Percentiles rank a stretch among this genome's conserved stretches.
These are phyloP conservation scores for Ammodytes dubius DNA, from an alignment of 2,113 vertebrate species.

Conservation along the genomic window DNA sequence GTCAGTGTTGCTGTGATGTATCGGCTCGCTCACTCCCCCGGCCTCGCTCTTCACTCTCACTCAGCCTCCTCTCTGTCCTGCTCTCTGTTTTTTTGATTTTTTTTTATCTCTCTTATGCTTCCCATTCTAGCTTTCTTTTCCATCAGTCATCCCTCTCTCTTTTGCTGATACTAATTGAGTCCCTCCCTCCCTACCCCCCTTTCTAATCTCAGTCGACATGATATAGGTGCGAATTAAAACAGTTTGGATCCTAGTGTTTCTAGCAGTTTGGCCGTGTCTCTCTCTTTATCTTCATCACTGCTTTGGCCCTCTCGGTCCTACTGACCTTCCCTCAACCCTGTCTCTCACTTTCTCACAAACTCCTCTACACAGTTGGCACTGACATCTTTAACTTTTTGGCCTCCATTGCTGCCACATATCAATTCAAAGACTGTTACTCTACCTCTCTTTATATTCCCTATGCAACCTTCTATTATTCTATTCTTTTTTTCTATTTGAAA, in stretches of 20 bases:
- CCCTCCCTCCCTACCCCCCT: constrained; percentile 37
- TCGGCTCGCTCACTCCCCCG: constrained; percentile 43
- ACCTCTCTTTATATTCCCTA: constrained; percentile 9
- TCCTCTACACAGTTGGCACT: neutral
- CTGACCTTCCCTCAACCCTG: constrained; percentile 19
- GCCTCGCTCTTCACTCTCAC: constrained; percentile 27
- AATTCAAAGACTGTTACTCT: constrained; percentile 6
- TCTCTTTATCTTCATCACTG: constrained; percentile 45
- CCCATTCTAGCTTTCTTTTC: neutral
- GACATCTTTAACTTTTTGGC: constrained; percentile 34
- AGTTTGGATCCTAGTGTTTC: constrained; percentile 42
- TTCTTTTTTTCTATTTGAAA: constrained; percentile 29
- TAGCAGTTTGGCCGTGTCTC: constrained; percentile 32
- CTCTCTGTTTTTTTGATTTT: neutral
- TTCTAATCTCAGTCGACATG: constrained; percentile 65
- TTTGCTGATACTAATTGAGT: constrained; percentile 63
- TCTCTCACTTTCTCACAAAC: constrained; percentile 20
- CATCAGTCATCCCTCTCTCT: constrained; percentile 16
- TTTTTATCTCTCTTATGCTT: neutral
- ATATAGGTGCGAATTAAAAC: constrained; percentile 54
- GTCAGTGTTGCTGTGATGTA: constrained; percentile 75
- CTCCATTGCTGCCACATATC: constrained; percentile 40
- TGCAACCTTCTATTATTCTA: constrained; percentile 18
- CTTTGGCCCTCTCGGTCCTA: constrained; percentile 8
- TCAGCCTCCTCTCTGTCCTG: constrained; percentile 19